Evolutionary conservation across 2,113 vertebrate genomes (phyloP).

Genomic region (Hippocampus abdominalis): DNA sequence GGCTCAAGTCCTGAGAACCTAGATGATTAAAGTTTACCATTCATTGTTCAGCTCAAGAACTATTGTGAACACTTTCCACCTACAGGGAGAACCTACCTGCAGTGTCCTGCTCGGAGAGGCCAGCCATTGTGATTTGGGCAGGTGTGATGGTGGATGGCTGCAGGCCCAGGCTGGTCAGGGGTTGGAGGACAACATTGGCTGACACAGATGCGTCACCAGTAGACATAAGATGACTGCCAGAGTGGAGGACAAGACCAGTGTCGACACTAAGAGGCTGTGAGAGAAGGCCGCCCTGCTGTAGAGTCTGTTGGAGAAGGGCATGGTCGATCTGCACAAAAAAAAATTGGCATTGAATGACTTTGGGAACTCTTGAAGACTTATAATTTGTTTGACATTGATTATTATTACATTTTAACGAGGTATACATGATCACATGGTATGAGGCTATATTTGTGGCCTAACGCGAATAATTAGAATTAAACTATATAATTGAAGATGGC

Average conservation of each 20-base stretch:
- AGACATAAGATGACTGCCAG: conserved; percentile 75
- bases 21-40: conserved; percentile 3
- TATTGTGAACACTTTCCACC: not conserved
- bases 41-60: not conserved
- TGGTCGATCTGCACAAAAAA: conserved; percentile 83
- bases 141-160: conserved; percentile 79
- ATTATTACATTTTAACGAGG: not conserved
- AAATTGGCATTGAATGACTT: not conserved
- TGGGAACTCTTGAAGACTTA: not conserved
- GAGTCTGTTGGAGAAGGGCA: conserved; percentile 87
- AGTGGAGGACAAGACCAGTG: conserved; percentile 69
- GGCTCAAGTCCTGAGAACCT: conserved; percentile 87
- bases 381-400: not conserved
- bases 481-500: not conserved
- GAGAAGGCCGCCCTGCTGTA: conserved; percentile 85
- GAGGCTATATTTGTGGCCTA: not conserved
- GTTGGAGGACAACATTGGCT: conserved; percentile 89
- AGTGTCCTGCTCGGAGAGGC: conserved; percentile 82
- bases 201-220: conserved; percentile 75
- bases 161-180: conserved; percentile 84
- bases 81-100: conserved; percentile 40
- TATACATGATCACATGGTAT: not conserved
- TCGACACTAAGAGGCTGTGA: conserved; percentile 83
- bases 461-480: not conserved
- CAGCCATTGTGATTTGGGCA: conserved; percentile 78